A percentile compares a stretch with the other conserved stretches of the same genome.
Evolutionary conservation across 2,797 vertebrate genomes (phyloP).

Genomic region (Miichthys miiuy): DNA sequence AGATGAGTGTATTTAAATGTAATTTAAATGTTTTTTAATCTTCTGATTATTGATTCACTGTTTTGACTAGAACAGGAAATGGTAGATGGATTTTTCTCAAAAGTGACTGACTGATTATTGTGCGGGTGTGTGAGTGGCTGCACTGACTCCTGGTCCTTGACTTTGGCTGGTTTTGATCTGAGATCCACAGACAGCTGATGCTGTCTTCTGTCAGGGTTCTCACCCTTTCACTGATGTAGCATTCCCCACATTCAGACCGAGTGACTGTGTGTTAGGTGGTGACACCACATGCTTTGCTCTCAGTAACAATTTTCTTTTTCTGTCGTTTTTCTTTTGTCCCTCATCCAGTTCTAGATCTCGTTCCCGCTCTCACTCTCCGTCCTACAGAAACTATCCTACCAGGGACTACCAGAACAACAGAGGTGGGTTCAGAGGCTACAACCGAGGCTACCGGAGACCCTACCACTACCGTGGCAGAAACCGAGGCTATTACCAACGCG

Average conservation of each 20-base stretch:
- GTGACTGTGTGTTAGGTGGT: too few relatives aligned
- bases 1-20: neutral
- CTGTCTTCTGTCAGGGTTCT: too few relatives aligned
- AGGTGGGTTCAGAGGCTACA: slow-evolving; percentile 93
- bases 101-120: too few relatives aligned
- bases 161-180: too few relatives aligned
- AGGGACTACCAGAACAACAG: slow-evolving; percentile 97
- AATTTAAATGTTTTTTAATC: neutral
- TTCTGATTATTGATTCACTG: neutral
- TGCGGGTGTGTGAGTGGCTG: too few relatives aligned
- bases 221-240: too few relatives aligned
- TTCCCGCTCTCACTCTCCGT: slow-evolving; percentile 94
- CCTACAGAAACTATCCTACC: slow-evolving; percentile 93
- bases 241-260: too few relatives aligned
- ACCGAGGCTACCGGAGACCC: slow-evolving; percentile 91
- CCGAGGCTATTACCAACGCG: slow-evolving; percentile 92
- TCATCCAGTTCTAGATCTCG: slow-evolving; percentile 94
- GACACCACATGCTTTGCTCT: neutral
- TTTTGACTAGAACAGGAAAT: neutral
- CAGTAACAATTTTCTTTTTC: slow-evolving; percentile 1
- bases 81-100: too few relatives aligned
- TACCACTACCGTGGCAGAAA: slow-evolving; percentile 93
- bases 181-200: too few relatives aligned
- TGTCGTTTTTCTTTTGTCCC: neutral
- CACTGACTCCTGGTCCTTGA: too few relatives aligned